These are phyloP conservation scores for Alauda arvensis DNA, from an alignment of 2,797 vertebrate genomes.

Conservation along the genomic window DNA sequence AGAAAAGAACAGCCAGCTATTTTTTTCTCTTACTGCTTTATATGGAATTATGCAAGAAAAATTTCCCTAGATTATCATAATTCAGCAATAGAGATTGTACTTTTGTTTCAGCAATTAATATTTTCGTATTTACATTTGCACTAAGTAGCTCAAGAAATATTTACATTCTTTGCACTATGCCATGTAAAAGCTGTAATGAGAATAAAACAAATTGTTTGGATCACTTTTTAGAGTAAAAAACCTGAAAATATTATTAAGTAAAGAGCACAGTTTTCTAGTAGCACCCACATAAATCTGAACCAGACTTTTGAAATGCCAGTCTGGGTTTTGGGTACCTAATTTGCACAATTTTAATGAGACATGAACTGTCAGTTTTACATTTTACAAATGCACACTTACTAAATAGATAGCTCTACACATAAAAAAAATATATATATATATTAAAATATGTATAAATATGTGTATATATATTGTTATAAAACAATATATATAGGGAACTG, in stretches of 20 bases:
- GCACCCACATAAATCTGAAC: neutral
- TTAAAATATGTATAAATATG: no score
- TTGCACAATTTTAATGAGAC: neutral
- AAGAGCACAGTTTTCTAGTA: neutral
- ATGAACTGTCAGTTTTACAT: neutral
- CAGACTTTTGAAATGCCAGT: neutral
- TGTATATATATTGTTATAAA: neutral
- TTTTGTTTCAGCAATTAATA: slow-evolving; percentile 38
- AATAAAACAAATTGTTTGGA: neutral
- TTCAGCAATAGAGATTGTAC: slow-evolving; percentile 1
- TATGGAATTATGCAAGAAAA: neutral
- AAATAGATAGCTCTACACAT: neutral
- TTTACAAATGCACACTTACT: neutral
- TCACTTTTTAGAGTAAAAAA: neutral
- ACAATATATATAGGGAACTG: neutral
- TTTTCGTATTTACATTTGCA: slow-evolving; percentile 33
- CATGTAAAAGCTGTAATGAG: neutral
- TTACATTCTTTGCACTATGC: neutral
- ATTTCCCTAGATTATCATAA: slow-evolving; percentile 27
- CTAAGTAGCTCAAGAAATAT: slow-evolving; percentile 3
- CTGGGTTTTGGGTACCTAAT: neutral
- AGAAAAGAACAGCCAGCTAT: neutral
- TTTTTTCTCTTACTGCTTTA: slow-evolving; percentile 2
- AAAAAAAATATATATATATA: neutral
- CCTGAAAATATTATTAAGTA: neutral